Conservation (phyloP, 1,140 invertebrate genomes). For the Whitmania pigra region DNA sequence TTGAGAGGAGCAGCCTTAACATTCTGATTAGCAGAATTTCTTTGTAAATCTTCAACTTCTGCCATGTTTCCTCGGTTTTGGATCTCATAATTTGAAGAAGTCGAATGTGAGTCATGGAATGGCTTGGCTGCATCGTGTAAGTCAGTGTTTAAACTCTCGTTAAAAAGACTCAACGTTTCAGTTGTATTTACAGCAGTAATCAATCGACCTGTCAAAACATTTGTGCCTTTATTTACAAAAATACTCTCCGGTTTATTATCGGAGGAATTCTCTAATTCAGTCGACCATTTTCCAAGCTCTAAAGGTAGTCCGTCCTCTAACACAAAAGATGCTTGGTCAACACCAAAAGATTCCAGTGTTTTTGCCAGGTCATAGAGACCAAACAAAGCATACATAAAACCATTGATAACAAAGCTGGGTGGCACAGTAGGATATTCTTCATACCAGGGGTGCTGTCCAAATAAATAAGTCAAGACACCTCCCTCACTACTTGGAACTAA, state of each 20-base stretch:
- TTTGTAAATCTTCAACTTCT: neutral
- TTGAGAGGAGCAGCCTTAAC: neutral
- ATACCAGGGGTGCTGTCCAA: conserved; percentile 72
- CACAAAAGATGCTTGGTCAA: neutral
- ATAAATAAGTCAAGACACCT: conserved; percentile 71
- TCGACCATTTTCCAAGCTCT: too few species aligned
- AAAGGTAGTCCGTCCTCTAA: conserved; percentile 38
- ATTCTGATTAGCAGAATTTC: neutral
- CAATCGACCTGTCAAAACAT: neutral
- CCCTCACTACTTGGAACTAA: conserved; percentile 52
- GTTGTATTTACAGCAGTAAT: neutral
- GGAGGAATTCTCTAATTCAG: conserved; percentile 19
- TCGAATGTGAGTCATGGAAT: neutral
- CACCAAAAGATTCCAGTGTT: neutral
- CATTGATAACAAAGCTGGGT: conserved; percentile 88
- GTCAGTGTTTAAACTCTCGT: neutral
- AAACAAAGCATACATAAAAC: conserved; percentile 93
- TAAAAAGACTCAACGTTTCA: neutral
- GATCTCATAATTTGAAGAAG: neutral
- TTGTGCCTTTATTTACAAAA: neutral
- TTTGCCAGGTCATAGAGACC: conserved; percentile 74
- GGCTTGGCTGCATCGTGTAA: neutral
- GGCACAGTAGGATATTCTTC: conserved; percentile 96
- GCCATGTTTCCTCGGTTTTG: neutral
- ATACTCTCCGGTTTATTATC: conserved; percentile 20